Evolutionary conservation across 2,888 invertebrate genomes (phyloP), one percentile per base, ranked within the genome.

Genomic region (Helobdella robusta): DNA sequence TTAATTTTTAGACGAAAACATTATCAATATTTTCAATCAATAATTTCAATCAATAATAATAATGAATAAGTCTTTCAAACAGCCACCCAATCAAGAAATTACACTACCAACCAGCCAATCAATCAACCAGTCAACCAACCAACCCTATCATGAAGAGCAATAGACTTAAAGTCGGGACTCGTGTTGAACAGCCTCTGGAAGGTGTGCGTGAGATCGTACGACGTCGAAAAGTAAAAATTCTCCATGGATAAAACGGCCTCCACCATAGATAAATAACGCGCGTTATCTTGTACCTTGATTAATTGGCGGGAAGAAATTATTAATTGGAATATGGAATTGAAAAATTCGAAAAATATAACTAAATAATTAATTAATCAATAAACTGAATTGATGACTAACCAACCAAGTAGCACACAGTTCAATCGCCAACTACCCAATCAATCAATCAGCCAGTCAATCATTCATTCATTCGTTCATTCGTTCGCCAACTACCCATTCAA

Each of bases 151-250:
- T 77, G 77, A 2, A 81, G 71, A 6, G 78, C 73, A 73, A 79
- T 75, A 83, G 87, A 85, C 70, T 88, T 83, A 78, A 91, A 91
- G 71, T 90, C 89, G 0, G 89, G 87, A 0, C 88, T 84, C 64
- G 89, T 88, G 64, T 87, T 87, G 66, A 75, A 68, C 70, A 93
- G 82, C 69, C 92, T 83, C 79, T 98, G 95, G 77, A 92, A 83
- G 0, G 90, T 85, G 79, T 94, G 93, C 30, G 91, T 91, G 65
- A 98, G 80, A 81, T 98, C 97, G 76, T 91, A 91, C 1, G 89
- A 87, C 74, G 91, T 89, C 20, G 93, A 94, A 82, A 91, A 97
- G 81, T 94, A 98, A 73, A 89, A 89, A 73, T 86, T 86, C 0
- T 91, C 90, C 1, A 89, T 88, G 46, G 86, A 85, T 64, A 98